Base-by-base conservation (phyloP, 2,797 vertebrate species). In the Dendrocincla fuliginosa region DNA sequence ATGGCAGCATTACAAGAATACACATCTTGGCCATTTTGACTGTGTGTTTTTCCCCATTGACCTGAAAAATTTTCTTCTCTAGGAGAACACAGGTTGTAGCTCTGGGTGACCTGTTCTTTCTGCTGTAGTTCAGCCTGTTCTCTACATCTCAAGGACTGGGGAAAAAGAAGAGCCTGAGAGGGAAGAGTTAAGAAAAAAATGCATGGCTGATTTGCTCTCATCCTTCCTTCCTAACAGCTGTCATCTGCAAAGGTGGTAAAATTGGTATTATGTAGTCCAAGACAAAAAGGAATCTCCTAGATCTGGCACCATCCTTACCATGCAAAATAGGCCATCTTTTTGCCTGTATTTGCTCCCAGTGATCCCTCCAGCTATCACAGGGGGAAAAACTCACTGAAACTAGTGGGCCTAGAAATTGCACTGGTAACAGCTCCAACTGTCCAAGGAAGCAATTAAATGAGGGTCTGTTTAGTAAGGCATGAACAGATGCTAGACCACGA, bases 171-270 rank as follows among this genome's bases (percentile, higher is more conserved):
- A 81, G 30, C 5, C 65, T 60, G 61, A 50, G 5, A 25, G 6
- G 5, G 37, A 88, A 88, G 44, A 60, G 28, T 89, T 57, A 83
- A 92, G 50, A 49, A 60, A 74, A 52, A 91, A 74, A 53, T 11
- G 4, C 35, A 53, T 0, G 0, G 23, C 17, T 70, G 16, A 56
- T 65, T 10, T 1, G 30, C 17, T 53, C 52, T 53, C 52, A 32
- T 53, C 18, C 52, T 53, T 53, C 52, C 30, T 53, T 53, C 52
- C 52, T 53, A 53, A 53, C 7, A 53, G 30, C 30, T 53, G 30
- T 32, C 52, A 19, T 32, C 52, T 53, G 30, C 30, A 53, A 32
- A 53, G 30, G 30, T 53, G 52, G 50, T 53, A 53, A 53, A 53
- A 32, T 32, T 53, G 52, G 52, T 32, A 32, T 53, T 32, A 32